Percentiles rank a stretch among this genome's conserved stretches.
Evolutionary conservation across 2,888 invertebrate genomes (phyloP).

Genomic region (Scaptomyza flava): DNA sequence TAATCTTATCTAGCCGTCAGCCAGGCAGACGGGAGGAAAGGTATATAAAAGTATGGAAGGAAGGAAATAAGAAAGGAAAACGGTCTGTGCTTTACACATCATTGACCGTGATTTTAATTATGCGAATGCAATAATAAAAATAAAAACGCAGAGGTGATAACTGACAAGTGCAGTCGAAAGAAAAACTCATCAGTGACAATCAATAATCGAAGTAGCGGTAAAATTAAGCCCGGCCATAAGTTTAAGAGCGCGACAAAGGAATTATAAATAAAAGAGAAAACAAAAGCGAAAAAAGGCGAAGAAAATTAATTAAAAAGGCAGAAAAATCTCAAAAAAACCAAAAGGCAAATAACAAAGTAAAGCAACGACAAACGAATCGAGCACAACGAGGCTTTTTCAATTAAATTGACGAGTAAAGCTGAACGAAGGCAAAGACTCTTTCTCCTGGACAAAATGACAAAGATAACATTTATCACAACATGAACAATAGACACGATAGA

Average conservation of each 20-base stretch:
- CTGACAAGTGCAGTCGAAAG: conserved; percentile 26
- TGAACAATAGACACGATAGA: conserved; percentile 42
- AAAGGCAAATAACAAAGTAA: conserved; percentile 62
- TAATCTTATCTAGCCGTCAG: conserved; percentile 40
- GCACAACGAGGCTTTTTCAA: conserved; percentile 53
- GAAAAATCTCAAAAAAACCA: conserved; percentile 46
- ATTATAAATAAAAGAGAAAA: conserved; percentile 6
- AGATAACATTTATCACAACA: conserved; percentile 68
- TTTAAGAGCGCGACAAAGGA: conserved; percentile 27
- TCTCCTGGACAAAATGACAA: conserved; percentile 29
- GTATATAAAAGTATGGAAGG: not conserved
- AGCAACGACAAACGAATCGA: conserved; percentile 16
- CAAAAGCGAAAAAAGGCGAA: conserved; percentile 20
- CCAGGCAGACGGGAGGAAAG: not conserved
- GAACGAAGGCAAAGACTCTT: conserved; percentile 6
- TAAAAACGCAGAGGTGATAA: conserved; percentile 16
- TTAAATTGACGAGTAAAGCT: conserved; percentile 67
- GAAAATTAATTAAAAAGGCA: conserved; percentile 70
- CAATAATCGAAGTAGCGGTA: conserved; percentile 38
- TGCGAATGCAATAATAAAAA: conserved; percentile 44
- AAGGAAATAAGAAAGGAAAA: conserved; percentile 2
- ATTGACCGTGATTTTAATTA: conserved; percentile 73
- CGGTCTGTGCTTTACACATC: conserved; percentile 50
- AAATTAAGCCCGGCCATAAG: conserved; percentile 38
- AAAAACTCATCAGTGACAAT: conserved; percentile 39